A percentile compares a stretch with the other conserved stretches of the same genome.
phyloP scores from a whole-genome alignment of 2,113 vertebrate genomes.

The Alexandromys fortis region DNA sequence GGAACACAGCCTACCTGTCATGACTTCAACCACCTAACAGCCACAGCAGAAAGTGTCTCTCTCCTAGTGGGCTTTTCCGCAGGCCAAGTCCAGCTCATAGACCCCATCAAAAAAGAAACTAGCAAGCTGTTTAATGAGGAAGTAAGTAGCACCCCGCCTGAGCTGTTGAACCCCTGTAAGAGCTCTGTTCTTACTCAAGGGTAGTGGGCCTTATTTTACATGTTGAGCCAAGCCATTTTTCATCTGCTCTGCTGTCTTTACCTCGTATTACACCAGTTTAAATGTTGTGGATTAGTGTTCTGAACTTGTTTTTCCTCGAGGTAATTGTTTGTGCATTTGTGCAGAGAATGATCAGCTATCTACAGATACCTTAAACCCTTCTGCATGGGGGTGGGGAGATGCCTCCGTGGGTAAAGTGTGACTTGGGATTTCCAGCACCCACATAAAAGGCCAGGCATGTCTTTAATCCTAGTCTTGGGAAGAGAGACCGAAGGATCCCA shows the following conservation, averaged over 20 bases:
- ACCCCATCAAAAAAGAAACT: conserved; percentile 99
- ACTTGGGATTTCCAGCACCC: neutral
- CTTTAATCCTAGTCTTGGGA: neutral
- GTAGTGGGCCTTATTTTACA: neutral
- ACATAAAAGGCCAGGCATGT: neutral
- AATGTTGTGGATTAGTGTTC: conserved; percentile 1
- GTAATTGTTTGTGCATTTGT: neutral
- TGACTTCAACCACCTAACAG: conserved; percentile 99
- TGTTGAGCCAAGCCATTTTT: neutral
- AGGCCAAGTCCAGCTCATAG: conserved; percentile 99
- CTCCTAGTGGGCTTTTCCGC: conserved; percentile 99
- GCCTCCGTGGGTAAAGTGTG: neutral
- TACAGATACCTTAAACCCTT: neutral
- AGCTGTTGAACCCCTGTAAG: conserved; percentile 65
- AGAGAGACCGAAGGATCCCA: neutral
- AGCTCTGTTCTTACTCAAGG: conserved; percentile 4
- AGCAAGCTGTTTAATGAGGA: conserved; percentile 99
- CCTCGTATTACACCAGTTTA: neutral
- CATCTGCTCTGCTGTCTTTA: neutral
- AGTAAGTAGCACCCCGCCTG: conserved; percentile 88
- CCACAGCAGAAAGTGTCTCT: conserved; percentile 97
- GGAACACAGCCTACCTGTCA: conserved; percentile 99
- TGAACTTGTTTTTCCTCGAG: neutral
- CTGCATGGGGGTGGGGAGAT: neutral
- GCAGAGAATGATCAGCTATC: neutral